These are phyloP conservation scores for Limosa lapponica DNA, from an alignment of 2,797 vertebrate species.

Conservation along the genomic window DNA sequence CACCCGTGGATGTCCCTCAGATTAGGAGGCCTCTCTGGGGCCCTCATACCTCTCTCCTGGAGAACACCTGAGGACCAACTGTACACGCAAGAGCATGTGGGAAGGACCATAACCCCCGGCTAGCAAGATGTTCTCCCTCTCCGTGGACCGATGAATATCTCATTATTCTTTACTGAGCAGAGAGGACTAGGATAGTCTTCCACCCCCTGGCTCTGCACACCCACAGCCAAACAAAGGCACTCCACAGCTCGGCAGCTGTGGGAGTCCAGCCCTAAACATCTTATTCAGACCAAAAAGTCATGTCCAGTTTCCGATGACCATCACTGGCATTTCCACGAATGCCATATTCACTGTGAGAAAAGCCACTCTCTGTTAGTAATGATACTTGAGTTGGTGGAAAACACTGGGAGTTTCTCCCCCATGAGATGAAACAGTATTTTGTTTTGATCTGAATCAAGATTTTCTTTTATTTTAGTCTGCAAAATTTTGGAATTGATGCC, in stretches of 20 bases:
- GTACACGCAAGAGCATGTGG: neutral
- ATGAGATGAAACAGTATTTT: neutral
- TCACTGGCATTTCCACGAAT: slow-evolving; percentile 19
- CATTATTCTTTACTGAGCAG: neutral
- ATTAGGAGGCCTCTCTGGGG: neutral
- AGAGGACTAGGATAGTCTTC: neutral
- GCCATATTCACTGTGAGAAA: neutral
- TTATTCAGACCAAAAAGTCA: slow-evolving; percentile 27
- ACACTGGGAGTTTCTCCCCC: slow-evolving; percentile 14
- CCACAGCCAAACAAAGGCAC: slow-evolving; percentile 6
- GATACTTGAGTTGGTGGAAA: slow-evolving; percentile 35
- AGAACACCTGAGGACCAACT: neutral
- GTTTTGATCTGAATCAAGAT: slow-evolving; percentile 15
- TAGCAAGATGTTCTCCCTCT: neutral
- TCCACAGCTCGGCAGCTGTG: neutral
- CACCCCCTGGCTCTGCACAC: neutral
- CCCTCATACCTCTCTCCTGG: neutral
- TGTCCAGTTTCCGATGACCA: neutral
- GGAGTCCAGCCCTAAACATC: slow-evolving; percentile 18
- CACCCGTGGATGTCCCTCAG: neutral
- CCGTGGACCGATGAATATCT: neutral
- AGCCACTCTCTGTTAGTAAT: neutral
- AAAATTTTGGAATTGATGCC: neutral
- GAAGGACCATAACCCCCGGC: neutral
- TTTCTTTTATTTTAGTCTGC: neutral